Evolutionary conservation across 2,888 invertebrate genomes (phyloP).

Genomic region (Andrena trimmerana): DNA sequence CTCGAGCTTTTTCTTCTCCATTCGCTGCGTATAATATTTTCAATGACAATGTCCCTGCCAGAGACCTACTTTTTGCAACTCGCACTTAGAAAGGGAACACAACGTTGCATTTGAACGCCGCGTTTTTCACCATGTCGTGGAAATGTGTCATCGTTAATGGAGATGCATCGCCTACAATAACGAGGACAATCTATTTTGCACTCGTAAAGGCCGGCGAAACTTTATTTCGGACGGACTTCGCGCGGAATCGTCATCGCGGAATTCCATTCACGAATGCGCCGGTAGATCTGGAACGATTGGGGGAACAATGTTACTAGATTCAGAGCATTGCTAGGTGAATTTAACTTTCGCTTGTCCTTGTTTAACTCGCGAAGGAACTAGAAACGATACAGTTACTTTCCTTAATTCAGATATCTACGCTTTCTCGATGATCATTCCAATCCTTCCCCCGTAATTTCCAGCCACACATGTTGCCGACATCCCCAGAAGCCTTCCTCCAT

Average conservation of each 20-base stretch:
- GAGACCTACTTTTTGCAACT: conserved; percentile 71
- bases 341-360: neutral
- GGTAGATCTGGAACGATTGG: neutral
- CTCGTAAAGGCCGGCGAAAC: conserved; percentile 58
- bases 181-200: conserved; percentile 72
- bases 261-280: neutral
- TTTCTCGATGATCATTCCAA: neutral
- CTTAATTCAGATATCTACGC: neutral
- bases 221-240: conserved; percentile 60
- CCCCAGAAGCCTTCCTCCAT: neutral
- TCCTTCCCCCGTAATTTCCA: neutral
- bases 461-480: neutral
- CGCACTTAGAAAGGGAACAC: conserved; percentile 58
- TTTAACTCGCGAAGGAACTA: neutral
- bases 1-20: conserved; percentile 42
- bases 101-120: conserved; percentile 59
- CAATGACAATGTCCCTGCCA: conserved; percentile 63
- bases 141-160: conserved; percentile 75
- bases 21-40: conserved; percentile 63
- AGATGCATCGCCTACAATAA: conserved; percentile 76
- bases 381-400: neutral
- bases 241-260: conserved; percentile 40
- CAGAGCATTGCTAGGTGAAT: neutral
- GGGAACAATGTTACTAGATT: neutral
- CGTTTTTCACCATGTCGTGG: conserved; percentile 64